Base-by-base conservation (phyloP, 2,113 vertebrate species). In the Dipodomys spectabilis region DNA sequence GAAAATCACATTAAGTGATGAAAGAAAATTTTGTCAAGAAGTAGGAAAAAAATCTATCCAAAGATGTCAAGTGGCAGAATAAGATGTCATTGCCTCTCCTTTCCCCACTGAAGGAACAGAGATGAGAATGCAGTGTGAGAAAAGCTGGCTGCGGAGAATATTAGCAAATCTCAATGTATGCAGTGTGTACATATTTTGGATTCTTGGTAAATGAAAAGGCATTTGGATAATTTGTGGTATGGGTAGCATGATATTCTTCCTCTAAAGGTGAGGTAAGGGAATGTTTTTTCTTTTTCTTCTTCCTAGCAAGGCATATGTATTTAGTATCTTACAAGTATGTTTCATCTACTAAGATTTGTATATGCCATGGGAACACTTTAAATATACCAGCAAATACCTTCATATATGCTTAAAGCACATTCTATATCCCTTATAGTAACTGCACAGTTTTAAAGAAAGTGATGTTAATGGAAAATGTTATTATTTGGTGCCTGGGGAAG, bases 1-100 rank as follows among this genome's bases (percentile, higher is more conserved):
- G 27, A 92, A 86, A 65, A 81, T 71, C 69, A 19, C 69, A 85
- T 85, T 89, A 94, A 95, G 39, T 57, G 82, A 84, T 77, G 65
- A 9, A 28, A 86, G 93, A 94, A 20, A 91, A 94, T 75, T 95
- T 72, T 91, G 23, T 68, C n/a, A 45, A 60, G 77, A 82, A 62
- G 57, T 91, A 2, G 1, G 1, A 86, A 92, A 64, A 92, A 64
- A 92, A 80, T 79, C 35, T 93, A 60, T 64, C 64, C 28, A 82
- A 57, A 39, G 39, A 83, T 71, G 13, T 88, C 65, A 81, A 82
- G 67, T 82, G 72, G 80, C 30, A 88, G 82, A 93, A 78, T 90
- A 83, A 88, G 67, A 67, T 92, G 45, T 74, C 74, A 84, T 82
- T 95, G 57, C 19, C 30, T 78, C 35, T 64, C 25, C 45, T 82